Conservation (phyloP, 2,888 invertebrate genomes). For the Eudiplozoon nipponicum region DNA sequence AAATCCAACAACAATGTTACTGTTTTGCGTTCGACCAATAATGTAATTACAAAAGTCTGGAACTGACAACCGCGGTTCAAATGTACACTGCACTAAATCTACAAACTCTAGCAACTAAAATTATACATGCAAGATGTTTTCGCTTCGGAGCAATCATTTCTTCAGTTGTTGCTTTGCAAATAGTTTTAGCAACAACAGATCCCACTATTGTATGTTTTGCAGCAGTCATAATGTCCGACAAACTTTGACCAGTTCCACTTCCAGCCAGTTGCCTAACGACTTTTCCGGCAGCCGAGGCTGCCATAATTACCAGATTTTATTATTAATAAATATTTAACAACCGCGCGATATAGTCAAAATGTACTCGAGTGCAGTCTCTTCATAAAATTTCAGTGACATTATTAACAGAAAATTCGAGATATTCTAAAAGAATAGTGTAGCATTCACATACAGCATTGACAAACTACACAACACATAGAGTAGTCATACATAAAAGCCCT, state of each 20-base stretch:
- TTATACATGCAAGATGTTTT: slow-evolving; percentile 99
- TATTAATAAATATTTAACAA: neutral
- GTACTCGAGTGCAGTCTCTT: too few relatives aligned
- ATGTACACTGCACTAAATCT: slow-evolving; percentile 90
- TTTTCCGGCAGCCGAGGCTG: slow-evolving; percentile 17
- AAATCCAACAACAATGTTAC: slow-evolving; percentile 82
- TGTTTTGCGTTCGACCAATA: slow-evolving; percentile 70
- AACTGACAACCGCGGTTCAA: slow-evolving; percentile 86
- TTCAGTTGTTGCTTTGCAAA: slow-evolving; percentile 98
- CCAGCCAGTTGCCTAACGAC: slow-evolving; percentile 15
- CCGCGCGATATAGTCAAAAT: too few relatives aligned
- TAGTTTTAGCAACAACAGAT: slow-evolving; percentile 89
- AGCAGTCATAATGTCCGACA: slow-evolving; percentile 79
- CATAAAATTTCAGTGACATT: too few relatives aligned
- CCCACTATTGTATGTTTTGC: slow-evolving; percentile 94
- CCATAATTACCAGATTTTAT: slow-evolving; percentile 2
- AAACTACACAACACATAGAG: too few relatives aligned
- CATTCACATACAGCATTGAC: too few relatives aligned
- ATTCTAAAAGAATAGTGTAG: too few relatives aligned
- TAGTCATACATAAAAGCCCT: too few relatives aligned
- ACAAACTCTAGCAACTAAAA: slow-evolving; percentile 28
- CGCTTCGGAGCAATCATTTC: slow-evolving; percentile 98
- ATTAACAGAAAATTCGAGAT: too few relatives aligned
- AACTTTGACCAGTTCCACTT: slow-evolving; percentile 51
- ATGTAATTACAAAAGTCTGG: slow-evolving; percentile 77